Evolutionary conservation across 2,888 invertebrate species (phyloP).

Genomic region (Lobophora halterata): DNA sequence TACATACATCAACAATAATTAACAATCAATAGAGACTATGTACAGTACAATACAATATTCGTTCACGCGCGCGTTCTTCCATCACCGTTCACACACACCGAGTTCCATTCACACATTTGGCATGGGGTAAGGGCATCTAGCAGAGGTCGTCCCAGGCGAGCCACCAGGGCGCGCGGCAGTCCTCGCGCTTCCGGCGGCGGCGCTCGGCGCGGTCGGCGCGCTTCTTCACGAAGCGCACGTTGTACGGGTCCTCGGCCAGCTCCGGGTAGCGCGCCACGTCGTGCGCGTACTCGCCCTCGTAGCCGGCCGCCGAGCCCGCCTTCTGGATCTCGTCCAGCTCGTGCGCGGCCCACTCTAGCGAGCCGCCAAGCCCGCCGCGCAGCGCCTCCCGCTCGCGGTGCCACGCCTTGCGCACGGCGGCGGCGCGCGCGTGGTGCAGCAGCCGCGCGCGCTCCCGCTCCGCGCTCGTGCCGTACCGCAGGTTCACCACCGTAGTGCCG

Average conservation of each 20-base stretch:
- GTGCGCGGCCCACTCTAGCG: constrained; percentile 91
- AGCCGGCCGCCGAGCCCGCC: constrained; percentile 90
- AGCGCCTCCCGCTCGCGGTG: constrained; percentile 93
- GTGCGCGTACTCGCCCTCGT: constrained; percentile 95
- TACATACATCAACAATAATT: constrained; percentile 77
- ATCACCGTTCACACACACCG: constrained; percentile 60
- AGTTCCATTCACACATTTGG: constrained; percentile 73
- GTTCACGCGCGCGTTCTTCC: constrained; percentile 66
- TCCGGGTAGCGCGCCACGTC: constrained; percentile 95
- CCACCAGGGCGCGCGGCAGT: constrained; percentile 73
- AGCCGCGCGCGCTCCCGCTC: constrained; percentile 94
- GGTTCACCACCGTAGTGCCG: constrained; percentile 92
- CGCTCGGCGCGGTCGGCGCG: constrained; percentile 86
- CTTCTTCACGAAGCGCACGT: constrained; percentile 93
- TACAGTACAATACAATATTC: constrained; percentile 81
- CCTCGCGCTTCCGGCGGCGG: constrained; percentile 85
- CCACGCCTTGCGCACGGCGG: constrained; percentile 96
- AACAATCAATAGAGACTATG: constrained; percentile 81
- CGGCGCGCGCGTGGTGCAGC: constrained; percentile 93
- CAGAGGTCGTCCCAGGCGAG: constrained; percentile 69
- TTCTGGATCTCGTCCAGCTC: constrained; percentile 95
- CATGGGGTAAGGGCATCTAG: constrained; percentile 76
- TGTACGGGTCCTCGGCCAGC: constrained; percentile 97
- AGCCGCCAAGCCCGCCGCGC: constrained; percentile 87
- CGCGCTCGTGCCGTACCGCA: constrained; percentile 96